A percentile compares a stretch with the other conserved stretches of the same genome.
These are phyloP conservation scores for Mimachlamys varia DNA, from an alignment of 2,888 invertebrate species.

Conservation along the genomic window DNA sequence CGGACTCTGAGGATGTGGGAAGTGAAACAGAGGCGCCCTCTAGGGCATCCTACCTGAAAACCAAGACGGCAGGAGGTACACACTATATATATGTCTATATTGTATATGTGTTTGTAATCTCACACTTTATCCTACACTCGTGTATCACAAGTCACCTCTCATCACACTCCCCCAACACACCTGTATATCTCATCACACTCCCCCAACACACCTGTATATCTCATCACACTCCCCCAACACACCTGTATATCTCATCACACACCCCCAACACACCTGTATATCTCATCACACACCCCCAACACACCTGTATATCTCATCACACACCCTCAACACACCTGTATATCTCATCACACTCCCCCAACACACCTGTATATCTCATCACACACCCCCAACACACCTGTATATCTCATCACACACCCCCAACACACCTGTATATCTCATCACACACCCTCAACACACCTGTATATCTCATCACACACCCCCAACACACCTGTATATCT, in stretches of 20 bases:
- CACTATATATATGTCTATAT: not conserved
- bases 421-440: not conserved
- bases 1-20: slow-evolving; percentile 71
- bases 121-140: not conserved
- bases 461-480: too few species aligned
- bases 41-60: slow-evolving; percentile 76
- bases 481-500: too few species aligned
- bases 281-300: not conserved
- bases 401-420: too few species aligned
- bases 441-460: too few species aligned
- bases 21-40: slow-evolving; percentile 73
- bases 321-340: too few species aligned
- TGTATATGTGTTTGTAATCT: slow-evolving; percentile 5
- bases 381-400: too few species aligned
- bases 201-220: too few species aligned
- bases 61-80: slow-evolving; percentile 62
- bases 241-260: not conserved
- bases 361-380: too few species aligned
- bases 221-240: not conserved
- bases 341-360: too few species aligned
- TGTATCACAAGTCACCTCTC: not conserved
- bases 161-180: not conserved
- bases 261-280: not conserved
- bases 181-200: too few species aligned
- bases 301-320: too few species aligned